Evolutionary conservation across 2,797 vertebrate genomes (phyloP).

Genomic region (Columba guinea): DNA sequence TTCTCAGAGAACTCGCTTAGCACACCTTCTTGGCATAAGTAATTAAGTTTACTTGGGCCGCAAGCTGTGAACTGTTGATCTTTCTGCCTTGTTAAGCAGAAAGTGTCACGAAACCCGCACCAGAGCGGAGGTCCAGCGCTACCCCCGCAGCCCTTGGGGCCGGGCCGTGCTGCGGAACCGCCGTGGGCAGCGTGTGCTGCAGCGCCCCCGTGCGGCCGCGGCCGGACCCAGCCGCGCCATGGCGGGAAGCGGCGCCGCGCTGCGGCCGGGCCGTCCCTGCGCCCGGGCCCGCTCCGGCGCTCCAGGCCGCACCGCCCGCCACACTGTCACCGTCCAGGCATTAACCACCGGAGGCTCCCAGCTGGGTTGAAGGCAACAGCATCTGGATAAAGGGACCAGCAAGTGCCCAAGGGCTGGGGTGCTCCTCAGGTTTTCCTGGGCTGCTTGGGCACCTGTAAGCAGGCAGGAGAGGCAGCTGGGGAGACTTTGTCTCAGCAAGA

Average conservation of each 20-base stretch:
- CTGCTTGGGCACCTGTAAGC: accelerated
- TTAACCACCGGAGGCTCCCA: not conserved
- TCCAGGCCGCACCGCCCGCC: not conserved
- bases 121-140: too few species aligned
- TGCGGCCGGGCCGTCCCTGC: too few species aligned
- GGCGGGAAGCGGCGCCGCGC: not conserved
- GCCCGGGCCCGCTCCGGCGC: too few species aligned
- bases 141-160: too few species aligned
- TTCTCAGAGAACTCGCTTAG: too few species aligned
- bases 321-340: accelerated
- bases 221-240: accelerated
- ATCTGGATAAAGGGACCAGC: not conserved
- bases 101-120: accelerated
- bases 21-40: too few species aligned
- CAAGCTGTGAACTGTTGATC: too few species aligned
- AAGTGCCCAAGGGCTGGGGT: not conserved
- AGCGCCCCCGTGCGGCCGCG: not conserved
- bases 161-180: too few species aligned
- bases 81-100: not conserved
- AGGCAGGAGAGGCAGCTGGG: not conserved
- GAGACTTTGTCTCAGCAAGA: not conserved
- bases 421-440: accelerated
- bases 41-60: too few species aligned
- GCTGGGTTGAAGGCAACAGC: not conserved
- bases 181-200: not conserved